Evolutionary conservation across 37 sponge, comb jelly and placozoan genomes (phyloP).

Genomic region (Spongilla lacustris): DNA sequence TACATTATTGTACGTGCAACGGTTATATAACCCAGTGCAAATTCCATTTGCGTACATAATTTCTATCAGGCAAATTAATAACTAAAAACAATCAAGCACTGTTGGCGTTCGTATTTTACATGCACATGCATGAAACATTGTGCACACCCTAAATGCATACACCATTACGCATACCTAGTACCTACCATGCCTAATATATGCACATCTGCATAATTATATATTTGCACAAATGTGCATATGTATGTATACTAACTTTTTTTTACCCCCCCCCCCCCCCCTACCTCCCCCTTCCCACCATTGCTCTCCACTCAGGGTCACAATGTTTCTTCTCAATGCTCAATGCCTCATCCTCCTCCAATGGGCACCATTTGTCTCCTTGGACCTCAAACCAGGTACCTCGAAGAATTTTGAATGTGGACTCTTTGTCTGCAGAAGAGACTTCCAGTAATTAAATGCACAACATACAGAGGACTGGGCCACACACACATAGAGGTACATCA

Average conservation of each 20-base stretch:
- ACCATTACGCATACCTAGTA: too few species aligned
- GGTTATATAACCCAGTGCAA: too few species aligned
- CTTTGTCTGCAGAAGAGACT: conserved; percentile 10
- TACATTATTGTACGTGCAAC: not conserved
- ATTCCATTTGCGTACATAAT: too few species aligned
- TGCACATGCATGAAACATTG: too few species aligned
- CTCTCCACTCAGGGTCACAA: conserved; percentile 52
- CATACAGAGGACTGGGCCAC: not conserved
- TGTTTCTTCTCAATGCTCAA: conserved; percentile 69
- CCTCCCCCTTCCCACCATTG: conserved; percentile 9
- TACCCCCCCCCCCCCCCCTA: too few species aligned
- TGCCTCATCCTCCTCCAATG: conserved; percentile 61
- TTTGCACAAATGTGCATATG: not conserved
- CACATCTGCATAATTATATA: not conserved
- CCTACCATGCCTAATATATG: too few species aligned
- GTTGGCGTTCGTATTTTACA: too few species aligned
- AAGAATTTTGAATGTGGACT: conserved; percentile 37
- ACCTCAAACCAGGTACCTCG: conserved; percentile 86
- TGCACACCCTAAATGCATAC: too few species aligned
- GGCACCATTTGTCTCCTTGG: conserved; percentile 71
- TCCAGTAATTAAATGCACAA: not conserved
- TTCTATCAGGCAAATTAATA: too few species aligned
- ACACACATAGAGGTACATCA: too few species aligned
- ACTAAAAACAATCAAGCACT: too few species aligned
- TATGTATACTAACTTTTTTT: not conserved